Evolutionary conservation across 2,113 vertebrate genomes (phyloP), one percentile per base, ranked within the genome.

Genomic region (Cyphomyrus discorhynchus): DNA sequence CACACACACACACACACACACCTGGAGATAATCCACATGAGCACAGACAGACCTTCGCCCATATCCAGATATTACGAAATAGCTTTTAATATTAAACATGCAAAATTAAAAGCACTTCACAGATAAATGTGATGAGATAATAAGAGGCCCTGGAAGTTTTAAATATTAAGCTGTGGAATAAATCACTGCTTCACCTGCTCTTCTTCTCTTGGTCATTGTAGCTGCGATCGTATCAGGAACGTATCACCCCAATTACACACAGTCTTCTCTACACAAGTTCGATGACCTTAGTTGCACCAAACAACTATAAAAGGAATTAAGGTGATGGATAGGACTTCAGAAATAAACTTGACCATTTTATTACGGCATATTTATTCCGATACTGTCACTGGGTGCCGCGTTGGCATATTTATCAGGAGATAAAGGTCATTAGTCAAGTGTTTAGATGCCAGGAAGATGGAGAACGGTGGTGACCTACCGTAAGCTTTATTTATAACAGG

Each of bases 331-430:
- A 42, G 74, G 74, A 42, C 74, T 42, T 42, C 35, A 80, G 35
- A 80, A 42, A 80, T 80, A 80, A 80, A 80, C 74, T 77, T 39
- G 74, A 80, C 74, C 74, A 80, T 80, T 80, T 80, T 80, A 80
- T 80, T 80, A 80, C 74, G 6, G 74, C 74, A 80, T 80, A 80
- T 80, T 80, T 80, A 80, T 80, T 80, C 74, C 15, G 6, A 19
- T 17, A 35, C 74, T 80, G 74, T 80, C 74, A 80, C 74, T 80
- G 31, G 31, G 74, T 42, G 74, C 31, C 31, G 5, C 15, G 74
- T 8, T 80, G 74, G 74, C 74, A 80, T 80, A 80, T 80, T 80
- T 80, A 80, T 80, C 74, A 80, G 74, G 74, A 80, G 74, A 80
- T 80, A 80, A 80, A 80, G 74, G 74, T 80, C 74, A 80, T 80